A percentile compares a stretch with the other conserved stretches of the same genome.
Conservation (phyloP, 2,113 vertebrate species). For the Psilopogon haemacephalus region DNA sequence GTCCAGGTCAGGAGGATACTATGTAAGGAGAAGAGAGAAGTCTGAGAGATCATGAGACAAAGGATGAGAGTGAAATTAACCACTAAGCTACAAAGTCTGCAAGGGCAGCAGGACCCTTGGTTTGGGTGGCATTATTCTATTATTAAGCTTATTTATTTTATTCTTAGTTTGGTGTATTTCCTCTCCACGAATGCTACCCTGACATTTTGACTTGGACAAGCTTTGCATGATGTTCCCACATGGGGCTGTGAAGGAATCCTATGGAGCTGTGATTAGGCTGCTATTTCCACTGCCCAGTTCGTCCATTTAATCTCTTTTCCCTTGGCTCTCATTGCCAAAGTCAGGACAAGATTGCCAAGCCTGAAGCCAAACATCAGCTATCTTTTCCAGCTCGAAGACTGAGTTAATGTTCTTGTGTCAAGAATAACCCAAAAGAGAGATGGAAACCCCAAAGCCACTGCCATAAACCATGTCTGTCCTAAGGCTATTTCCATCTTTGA, state of each 20-base stretch:
- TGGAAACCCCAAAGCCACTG: neutral
- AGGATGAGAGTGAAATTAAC: neutral
- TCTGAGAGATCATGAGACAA: accelerated
- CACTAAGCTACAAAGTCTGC: neutral
- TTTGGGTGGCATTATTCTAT: neutral
- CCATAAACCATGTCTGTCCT: neutral
- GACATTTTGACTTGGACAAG: neutral
- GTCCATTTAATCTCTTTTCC: neutral
- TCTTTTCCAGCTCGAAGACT: slow-evolving; percentile 8
- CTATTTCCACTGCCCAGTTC: neutral
- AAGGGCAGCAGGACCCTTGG: neutral
- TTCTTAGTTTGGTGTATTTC: neutral
- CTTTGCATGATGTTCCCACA: neutral
- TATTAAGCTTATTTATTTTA: neutral
- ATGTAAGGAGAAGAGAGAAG: neutral
- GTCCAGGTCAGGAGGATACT: neutral
- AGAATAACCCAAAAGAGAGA: slow-evolving; percentile 25
- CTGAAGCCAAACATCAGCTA: neutral
- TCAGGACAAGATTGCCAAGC: neutral
- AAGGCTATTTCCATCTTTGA: slow-evolving; percentile 7
- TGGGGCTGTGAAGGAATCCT: neutral
- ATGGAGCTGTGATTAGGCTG: neutral
- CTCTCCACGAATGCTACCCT: neutral
- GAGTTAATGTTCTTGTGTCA: neutral
- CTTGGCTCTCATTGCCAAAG: neutral